phyloP scores from a whole-genome alignment of 2,888 invertebrate genomes.

The Platycheirus rosarum region DNA sequence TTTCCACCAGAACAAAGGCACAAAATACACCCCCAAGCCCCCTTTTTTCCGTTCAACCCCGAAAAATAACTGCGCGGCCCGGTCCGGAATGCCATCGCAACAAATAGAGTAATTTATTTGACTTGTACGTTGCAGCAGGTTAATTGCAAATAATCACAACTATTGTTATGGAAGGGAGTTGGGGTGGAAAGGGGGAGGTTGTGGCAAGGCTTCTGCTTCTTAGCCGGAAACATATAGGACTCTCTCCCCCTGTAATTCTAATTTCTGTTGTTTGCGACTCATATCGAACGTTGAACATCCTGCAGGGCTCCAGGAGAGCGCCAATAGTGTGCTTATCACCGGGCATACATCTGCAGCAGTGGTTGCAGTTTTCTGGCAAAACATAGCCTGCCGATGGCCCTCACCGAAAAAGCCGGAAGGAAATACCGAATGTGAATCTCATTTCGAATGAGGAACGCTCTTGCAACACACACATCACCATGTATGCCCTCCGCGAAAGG shows the following conservation, averaged over 20 bases:
- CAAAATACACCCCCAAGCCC: neutral
- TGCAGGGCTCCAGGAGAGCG: neutral
- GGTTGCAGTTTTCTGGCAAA: constrained; percentile 42
- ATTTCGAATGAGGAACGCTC: constrained; percentile 57
- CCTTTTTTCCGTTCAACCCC: neutral
- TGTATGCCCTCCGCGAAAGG: constrained; percentile 1
- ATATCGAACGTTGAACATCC: constrained; percentile 67
- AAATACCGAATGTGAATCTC: constrained; percentile 74
- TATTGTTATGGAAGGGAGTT: constrained; percentile 31
- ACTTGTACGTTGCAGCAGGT: constrained; percentile 74
- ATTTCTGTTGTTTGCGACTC: constrained; percentile 36
- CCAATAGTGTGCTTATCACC: constrained; percentile 53
- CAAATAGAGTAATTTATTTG: constrained; percentile 78
- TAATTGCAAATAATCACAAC: constrained; percentile 74
- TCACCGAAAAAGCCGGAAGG: constrained; percentile 68
- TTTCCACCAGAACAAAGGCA: constrained; percentile 38
- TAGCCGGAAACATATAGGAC: constrained; percentile 28
- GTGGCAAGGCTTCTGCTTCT: neutral
- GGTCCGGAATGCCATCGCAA: constrained; percentile 64
- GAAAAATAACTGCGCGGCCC: constrained; percentile 13
- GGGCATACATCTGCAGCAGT: constrained; percentile 47
- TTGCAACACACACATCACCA: constrained; percentile 36
- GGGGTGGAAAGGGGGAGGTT: neutral
- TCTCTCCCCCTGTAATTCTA: constrained; percentile 1
- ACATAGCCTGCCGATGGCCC: constrained; percentile 28